Conservation (phyloP, 2,888 invertebrate genomes). For the Euzophera pinguis region DNA sequence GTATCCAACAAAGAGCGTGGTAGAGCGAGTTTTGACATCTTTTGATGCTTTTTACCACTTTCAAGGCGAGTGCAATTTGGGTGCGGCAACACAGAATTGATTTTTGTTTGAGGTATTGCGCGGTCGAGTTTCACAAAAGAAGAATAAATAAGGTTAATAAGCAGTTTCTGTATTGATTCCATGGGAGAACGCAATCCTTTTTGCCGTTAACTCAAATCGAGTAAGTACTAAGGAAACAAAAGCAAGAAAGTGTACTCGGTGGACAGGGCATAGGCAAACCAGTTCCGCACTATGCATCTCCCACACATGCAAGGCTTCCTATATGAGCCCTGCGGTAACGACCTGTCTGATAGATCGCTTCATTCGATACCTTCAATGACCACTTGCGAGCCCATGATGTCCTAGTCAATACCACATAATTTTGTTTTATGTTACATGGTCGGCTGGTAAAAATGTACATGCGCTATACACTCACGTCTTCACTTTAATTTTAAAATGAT, state of each 20-base stretch:
- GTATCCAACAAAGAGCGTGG: slow-evolving; percentile 49
- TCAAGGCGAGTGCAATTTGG: slow-evolving; percentile 52
- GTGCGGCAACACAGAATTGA: slow-evolving; percentile 38
- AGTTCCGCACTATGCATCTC: slow-evolving; percentile 56
- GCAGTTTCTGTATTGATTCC: slow-evolving; percentile 25
- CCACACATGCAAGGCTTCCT: slow-evolving; percentile 71
- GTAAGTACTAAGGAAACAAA: slow-evolving; percentile 40
- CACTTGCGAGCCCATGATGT: slow-evolving; percentile 43
- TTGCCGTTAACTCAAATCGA: slow-evolving; percentile 16
- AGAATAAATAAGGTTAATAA: slow-evolving; percentile 32
- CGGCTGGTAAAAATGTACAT: background rate
- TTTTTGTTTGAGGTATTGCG: slow-evolving; percentile 37
- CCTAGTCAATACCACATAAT: slow-evolving; percentile 35
- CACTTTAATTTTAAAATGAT: background rate
- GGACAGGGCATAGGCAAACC: slow-evolving; percentile 60
- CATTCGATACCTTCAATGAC: slow-evolving; percentile 61
- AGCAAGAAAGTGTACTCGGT: slow-evolving; percentile 28
- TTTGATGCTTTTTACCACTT: slow-evolving; percentile 47
- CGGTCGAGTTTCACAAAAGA: slow-evolving; percentile 45
- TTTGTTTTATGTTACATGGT: slow-evolving; percentile 22
- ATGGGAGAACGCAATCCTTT: slow-evolving; percentile 15
- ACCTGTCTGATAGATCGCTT: slow-evolving; percentile 64
- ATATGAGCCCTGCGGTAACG: slow-evolving; percentile 58
- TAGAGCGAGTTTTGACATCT: slow-evolving; percentile 53
- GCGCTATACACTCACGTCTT: background rate